Percentiles rank a stretch among this genome's conserved stretches.
These are phyloP conservation scores for Meiosimyza platycephala DNA, from an alignment of 2,888 invertebrate genomes.

Conservation along the genomic window DNA sequence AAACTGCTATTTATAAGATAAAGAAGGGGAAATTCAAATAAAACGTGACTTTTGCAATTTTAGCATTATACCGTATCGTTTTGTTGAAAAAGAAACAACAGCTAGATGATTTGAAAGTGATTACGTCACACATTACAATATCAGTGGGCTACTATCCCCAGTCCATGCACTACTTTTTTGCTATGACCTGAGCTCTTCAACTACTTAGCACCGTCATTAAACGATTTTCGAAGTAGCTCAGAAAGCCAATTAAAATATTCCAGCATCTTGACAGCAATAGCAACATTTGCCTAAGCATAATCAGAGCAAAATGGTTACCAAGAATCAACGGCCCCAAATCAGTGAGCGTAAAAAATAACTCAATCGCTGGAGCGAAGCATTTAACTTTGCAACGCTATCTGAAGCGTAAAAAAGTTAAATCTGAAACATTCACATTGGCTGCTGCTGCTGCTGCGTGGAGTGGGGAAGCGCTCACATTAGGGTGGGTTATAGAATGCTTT, in stretches of 20 bases:
- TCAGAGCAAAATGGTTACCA: slow-evolving; percentile 17
- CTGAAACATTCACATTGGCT: slow-evolving; percentile 31
- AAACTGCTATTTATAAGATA: no score
- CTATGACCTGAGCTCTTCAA: no score
- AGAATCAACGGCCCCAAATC: slow-evolving; percentile 30
- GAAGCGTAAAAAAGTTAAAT: slow-evolving; percentile 30
- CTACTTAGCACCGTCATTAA: not conserved
- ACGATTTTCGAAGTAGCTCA: slow-evolving; percentile 12
- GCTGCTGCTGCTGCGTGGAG: not conserved
- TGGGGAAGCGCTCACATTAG: no score
- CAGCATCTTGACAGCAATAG: slow-evolving; percentile 36
- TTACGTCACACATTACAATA: no score
- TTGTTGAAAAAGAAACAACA: no score
- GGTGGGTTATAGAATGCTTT: no score
- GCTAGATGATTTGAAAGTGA: no score
- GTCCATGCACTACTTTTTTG: no score
- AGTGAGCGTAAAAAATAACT: slow-evolving; percentile 29
- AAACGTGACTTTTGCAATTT: no score
- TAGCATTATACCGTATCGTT: no score
- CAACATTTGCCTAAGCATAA: not conserved
- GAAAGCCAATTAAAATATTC: slow-evolving; percentile 44
- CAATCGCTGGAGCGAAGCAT: slow-evolving; percentile 26
- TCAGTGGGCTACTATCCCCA: no score
- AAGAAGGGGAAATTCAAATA: no score
- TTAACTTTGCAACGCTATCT: slow-evolving; percentile 19